Conservation (phyloP, 2,797 vertebrate species). For the Spheniscus humboldti region DNA sequence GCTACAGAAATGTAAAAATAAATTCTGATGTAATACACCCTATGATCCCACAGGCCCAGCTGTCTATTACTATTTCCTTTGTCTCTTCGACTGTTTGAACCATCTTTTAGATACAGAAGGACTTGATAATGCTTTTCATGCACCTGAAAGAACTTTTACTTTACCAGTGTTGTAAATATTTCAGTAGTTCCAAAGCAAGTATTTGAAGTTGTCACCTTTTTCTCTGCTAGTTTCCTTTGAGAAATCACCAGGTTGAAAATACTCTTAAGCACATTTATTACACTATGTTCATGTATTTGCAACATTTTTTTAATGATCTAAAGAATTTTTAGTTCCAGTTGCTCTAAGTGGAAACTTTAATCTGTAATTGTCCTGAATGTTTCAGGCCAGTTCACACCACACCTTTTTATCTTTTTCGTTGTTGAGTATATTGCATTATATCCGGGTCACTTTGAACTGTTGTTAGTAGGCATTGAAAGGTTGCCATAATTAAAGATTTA, state of each 20-base stretch:
- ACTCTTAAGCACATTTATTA: background rate
- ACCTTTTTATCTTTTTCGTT: background rate
- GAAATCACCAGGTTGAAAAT: background rate
- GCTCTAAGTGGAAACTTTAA: background rate
- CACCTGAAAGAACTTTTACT: background rate
- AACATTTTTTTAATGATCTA: background rate
- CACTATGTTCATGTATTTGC: background rate
- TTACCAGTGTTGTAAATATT: background rate
- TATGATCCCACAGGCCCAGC: background rate
- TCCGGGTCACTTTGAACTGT: background rate
- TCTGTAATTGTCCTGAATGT: background rate
- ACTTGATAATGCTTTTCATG: background rate
- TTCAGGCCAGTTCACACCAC: background rate
- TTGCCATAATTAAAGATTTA: background rate
- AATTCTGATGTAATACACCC: background rate
- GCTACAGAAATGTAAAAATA: constrained; percentile 30
- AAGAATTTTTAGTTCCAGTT: background rate
- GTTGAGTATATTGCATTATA: background rate
- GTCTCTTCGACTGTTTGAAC: background rate
- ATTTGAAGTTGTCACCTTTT: background rate
- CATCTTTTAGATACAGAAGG: background rate
- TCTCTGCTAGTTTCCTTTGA: background rate
- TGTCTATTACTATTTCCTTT: constrained; percentile 31
- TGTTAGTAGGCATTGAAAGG: background rate
- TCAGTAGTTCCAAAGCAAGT: background rate